Evolutionary conservation across 2,888 invertebrate genomes (phyloP).

Genomic region (Xylophagus ater): DNA sequence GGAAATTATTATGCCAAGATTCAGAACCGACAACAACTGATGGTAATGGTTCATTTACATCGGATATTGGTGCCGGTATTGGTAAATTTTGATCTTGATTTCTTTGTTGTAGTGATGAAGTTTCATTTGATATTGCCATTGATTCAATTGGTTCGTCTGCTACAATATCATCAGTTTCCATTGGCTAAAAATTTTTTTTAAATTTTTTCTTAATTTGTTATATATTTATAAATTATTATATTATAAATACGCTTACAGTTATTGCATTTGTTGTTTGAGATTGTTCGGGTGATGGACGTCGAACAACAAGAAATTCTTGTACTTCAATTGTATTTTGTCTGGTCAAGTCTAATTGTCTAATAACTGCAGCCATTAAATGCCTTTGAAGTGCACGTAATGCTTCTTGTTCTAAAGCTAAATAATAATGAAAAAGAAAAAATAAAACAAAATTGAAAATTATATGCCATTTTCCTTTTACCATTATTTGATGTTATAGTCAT

Average conservation of each 20-base stretch:
- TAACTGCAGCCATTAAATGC: conserved; percentile 12
- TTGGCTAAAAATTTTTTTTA: conserved; percentile 25
- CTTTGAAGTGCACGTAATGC: conserved; percentile 11
- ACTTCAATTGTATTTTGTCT: conserved; percentile 17
- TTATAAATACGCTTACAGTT: conserved; percentile 9
- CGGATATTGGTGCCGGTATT: conserved; percentile 24
- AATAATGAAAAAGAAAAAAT: conserved; percentile 2
- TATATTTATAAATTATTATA: conserved; percentile 5
- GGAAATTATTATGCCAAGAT: conserved; percentile 52
- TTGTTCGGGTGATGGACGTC: conserved; percentile 17
- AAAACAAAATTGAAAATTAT: neutral
- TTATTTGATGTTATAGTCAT: conserved; percentile 22
- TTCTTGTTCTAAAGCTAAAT: conserved; percentile 15
- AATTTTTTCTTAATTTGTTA: neutral
- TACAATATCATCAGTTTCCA: conserved; percentile 43
- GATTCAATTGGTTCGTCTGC: conserved; percentile 5
- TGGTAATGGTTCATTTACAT: conserved; percentile 37
- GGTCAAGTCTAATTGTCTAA: conserved; percentile 14
- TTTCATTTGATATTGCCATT: conserved; percentile 5
- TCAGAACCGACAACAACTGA: conserved; percentile 46
- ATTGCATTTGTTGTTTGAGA: too few species aligned
- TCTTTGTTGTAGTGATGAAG: conserved; percentile 14
- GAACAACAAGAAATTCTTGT: conserved; percentile 20
- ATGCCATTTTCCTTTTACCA: conserved; percentile 12
- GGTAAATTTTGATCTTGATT: conserved; percentile 15